Conservation (phyloP, 2,888 invertebrate genomes). For the Sphaerophoria rueppellii region DNA sequence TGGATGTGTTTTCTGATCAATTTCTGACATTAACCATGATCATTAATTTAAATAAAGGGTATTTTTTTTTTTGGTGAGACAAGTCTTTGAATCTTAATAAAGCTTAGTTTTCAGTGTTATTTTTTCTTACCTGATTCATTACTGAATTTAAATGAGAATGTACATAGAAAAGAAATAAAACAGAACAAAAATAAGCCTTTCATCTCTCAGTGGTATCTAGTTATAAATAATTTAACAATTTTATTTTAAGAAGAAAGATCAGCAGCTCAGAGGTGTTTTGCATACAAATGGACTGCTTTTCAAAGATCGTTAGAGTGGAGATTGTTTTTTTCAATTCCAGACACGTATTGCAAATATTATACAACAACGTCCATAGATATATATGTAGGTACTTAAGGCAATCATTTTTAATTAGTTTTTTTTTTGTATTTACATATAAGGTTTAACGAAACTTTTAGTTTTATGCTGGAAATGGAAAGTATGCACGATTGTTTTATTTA, state of each 20-base stretch:
- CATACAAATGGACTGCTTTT: conserved; percentile 49
- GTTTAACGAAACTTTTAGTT: background rate
- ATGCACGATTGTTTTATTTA: conserved; percentile 44
- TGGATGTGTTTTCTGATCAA: background rate
- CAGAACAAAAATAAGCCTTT: background rate
- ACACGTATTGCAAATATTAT: conserved; percentile 48
- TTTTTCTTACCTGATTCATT: no score
- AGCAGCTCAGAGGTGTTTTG: conserved; percentile 4
- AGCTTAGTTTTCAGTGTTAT: no score
- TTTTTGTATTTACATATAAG: background rate
- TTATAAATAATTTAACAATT: conserved; percentile 17
- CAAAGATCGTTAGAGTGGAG: background rate
- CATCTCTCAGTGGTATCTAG: background rate
- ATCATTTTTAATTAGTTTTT: conserved; percentile 31
- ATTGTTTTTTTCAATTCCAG: conserved; percentile 15
- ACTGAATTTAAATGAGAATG: no score
- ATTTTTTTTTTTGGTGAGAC: background rate
- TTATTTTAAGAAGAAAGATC: conserved; percentile 20
- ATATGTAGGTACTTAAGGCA: conserved; percentile 19
- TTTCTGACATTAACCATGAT: background rate
- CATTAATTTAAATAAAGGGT: background rate
- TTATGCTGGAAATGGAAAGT: conserved; percentile 36
- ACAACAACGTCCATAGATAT: conserved; percentile 23
- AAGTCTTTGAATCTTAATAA: background rate
- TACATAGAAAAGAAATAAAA: background rate